Base-by-base conservation (phyloP, 2,113 vertebrate genomes). In the Oreochromis spilurus region DNA sequence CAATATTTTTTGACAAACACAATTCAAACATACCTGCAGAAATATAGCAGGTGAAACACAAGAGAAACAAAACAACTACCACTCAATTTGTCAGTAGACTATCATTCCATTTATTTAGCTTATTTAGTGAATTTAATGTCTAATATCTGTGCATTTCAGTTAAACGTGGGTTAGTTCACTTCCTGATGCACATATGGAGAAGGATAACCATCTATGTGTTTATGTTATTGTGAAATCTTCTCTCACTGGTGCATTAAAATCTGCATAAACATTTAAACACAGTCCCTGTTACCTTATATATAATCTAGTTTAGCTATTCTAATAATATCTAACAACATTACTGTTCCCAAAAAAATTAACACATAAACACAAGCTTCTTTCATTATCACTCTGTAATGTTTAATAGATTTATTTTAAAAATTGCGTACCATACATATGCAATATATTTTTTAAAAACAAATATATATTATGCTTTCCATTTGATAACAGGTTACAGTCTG, bases 381-480 rank as follows among this genome's bases (percentile, higher is more conserved):
- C 72, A 83, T 67, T 87, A 86, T 93, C 90, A 88, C 84, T 94
- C 87, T 93, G 85, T 90, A 92, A 84, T 89, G 87, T 94, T 96
- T 96, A 95, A 93, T 96, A 90, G 70, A 58, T 91, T 94, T 78
- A 92, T 70, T 80, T 81, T 48, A 88, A 78, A 90, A 95, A 94
- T 82, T 94, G 93, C 90, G 95, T 96, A 97, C 95, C 94, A 94
- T 95, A 94, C 84, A 94, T 88, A 89, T 79, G 83, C 89, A 91
- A 94, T 96, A 96, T 92, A 96, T 92, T 88, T 91, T 93, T 93
- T 81, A 78, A 92, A 94, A 94, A 92, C 91, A 96, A 96, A 96
- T 96, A 95, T 97, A 97, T 97, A 97, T 97, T 97, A 96, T 95
- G 93, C 81, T 95, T 96, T 95, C 77, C 92, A 92, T 93, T 94